Evolutionary conservation across 2,888 invertebrate genomes (phyloP).

Genomic region (Torymus aiolomorphi): DNA sequence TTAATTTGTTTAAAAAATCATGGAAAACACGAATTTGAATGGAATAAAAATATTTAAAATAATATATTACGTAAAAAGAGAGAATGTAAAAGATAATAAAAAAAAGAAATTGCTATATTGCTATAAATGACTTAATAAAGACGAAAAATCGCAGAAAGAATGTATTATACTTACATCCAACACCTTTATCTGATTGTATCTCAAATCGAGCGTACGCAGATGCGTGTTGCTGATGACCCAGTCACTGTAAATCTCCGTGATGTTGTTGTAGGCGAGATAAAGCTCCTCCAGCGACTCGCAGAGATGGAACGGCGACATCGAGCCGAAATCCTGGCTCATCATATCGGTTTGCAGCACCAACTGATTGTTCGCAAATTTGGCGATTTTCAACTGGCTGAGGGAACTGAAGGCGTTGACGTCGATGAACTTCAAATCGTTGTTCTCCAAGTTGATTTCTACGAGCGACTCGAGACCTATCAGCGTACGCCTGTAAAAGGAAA

Average conservation of each 20-base stretch:
- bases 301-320: slow-evolving; percentile 79
- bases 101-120: too few relatives aligned
- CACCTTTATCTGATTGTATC: slow-evolving; percentile 79
- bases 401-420: slow-evolving; percentile 77
- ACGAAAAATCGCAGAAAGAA: not conserved
- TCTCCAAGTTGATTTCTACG: slow-evolving; percentile 76
- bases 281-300: slow-evolving; percentile 78
- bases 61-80: too few relatives aligned
- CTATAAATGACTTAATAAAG: not conserved
- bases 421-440: slow-evolving; percentile 76
- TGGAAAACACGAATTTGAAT: too few relatives aligned
- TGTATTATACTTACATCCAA: slow-evolving; percentile 77
- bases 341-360: slow-evolving; percentile 73
- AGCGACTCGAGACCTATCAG: slow-evolving; percentile 75
- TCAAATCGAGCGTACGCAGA: slow-evolving; percentile 82
- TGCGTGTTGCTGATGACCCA: slow-evolving; percentile 79
- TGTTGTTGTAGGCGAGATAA: slow-evolving; percentile 81
- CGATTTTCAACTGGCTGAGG: slow-evolving; percentile 76
- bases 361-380: slow-evolving; percentile 78
- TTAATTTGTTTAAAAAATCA: not conserved
- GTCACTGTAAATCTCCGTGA: slow-evolving; percentile 80
- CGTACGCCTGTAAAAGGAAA: slow-evolving; percentile 58
- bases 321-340: slow-evolving; percentile 61
- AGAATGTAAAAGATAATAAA: too few relatives aligned
- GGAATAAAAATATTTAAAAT: too few relatives aligned